These are phyloP conservation scores for Malaclemys terrapin DNA, from an alignment of 2,113 vertebrate genomes.

Conservation along the genomic window DNA sequence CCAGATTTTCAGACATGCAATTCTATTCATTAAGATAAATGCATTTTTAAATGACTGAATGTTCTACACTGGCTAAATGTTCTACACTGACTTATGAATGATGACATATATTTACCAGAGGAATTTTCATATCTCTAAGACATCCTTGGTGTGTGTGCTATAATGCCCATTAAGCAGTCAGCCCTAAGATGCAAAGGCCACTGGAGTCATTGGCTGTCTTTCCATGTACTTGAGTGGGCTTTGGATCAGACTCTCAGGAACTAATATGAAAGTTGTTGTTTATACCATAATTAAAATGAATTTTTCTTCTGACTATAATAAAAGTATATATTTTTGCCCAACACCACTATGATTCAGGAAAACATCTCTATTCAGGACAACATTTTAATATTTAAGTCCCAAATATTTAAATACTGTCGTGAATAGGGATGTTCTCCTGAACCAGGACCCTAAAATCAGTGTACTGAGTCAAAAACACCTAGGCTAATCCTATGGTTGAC, in stretches of 20 bases:
- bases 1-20: constrained; percentile 1
- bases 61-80: background rate
- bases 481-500: background rate
- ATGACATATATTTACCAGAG: background rate
- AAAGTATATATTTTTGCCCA: background rate
- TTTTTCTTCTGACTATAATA: background rate
- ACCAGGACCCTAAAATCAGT: fast-evolving
- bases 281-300: background rate
- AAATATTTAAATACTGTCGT: background rate
- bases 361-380: background rate
- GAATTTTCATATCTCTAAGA: background rate
- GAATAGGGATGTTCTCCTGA: background rate
- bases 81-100: background rate
- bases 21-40: background rate
- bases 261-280: background rate
- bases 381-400: background rate
- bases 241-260: background rate
- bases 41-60: background rate
- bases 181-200: background rate
- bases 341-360: background rate
- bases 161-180: background rate
- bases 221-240: background rate
- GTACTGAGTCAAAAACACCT: background rate
- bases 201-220: background rate
- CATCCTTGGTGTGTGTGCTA: background rate